Evolutionary conservation across 2,888 invertebrate species (phyloP).

Genomic region (Aphelenchoides bicaudatus): DNA sequence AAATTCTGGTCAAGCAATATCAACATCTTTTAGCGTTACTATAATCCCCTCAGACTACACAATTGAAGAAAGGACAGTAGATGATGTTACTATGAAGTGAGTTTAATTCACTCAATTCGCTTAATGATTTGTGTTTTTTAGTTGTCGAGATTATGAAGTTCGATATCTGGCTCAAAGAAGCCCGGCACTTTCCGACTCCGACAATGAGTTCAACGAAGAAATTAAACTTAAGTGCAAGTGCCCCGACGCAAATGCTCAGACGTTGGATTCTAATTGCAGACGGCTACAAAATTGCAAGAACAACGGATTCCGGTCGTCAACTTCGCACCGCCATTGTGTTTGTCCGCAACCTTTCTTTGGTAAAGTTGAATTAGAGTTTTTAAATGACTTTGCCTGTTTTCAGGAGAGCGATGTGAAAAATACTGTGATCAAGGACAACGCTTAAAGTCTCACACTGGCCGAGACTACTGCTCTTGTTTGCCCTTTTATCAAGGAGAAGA

Average conservation of each 20-base stretch:
- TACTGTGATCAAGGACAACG: conserved; percentile 57
- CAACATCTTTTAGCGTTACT: not conserved
- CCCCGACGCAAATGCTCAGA: conserved; percentile 24
- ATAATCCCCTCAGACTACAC: not conserved
- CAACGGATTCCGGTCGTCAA: conserved; percentile 44
- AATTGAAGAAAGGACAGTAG: conserved; percentile 9
- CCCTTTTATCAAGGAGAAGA: conserved; percentile 58
- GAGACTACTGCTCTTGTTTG: conserved; percentile 54
- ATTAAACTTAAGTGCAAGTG: conserved; percentile 10
- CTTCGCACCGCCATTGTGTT: conserved; percentile 25
- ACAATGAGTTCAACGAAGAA: conserved; percentile 1
- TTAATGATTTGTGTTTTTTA: too few relatives aligned
- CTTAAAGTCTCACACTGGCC: conserved; percentile 41
- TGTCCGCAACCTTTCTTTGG: conserved; percentile 57
- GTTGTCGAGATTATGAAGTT: conserved; percentile 12
- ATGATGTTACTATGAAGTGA: conserved; percentile 12
- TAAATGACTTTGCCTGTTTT: too few relatives aligned
- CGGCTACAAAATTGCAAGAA: conserved; percentile 52
- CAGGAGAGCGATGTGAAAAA: conserved; percentile 55
- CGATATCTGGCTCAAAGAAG: conserved; percentile 11
- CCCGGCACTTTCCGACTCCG: conserved; percentile 5
- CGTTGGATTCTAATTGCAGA: conserved; percentile 49
- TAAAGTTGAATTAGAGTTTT: too few relatives aligned
- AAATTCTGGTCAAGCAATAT: not conserved
- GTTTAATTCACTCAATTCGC: too few relatives aligned